Evolutionary conservation across 2,888 invertebrate species (phyloP).

Genomic region (Drosophila putrida): DNA sequence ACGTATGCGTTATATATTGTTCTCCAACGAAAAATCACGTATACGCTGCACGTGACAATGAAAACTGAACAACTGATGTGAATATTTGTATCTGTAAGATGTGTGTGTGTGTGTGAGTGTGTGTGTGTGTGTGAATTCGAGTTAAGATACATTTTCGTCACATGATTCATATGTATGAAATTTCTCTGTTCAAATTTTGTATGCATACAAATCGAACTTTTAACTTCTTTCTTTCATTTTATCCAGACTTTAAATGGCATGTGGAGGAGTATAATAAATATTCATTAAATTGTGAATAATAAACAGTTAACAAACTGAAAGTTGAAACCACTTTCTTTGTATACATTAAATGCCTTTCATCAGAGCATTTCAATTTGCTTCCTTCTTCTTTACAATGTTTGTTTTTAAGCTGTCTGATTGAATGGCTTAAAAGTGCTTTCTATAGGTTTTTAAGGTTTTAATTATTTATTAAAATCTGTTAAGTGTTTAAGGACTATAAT

Average conservation of each 20-base stretch:
- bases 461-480: too few species aligned
- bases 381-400: neutral
- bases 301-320: constrained; percentile 22
- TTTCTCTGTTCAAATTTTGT: constrained; percentile 38
- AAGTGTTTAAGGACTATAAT: too few species aligned
- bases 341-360: constrained; percentile 7
- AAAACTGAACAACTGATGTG: constrained; percentile 34
- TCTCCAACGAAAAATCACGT: constrained; percentile 64
- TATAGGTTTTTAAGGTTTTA: too few species aligned
- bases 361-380: neutral
- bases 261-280: constrained; percentile 35
- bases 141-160: constrained; percentile 43
- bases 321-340: constrained; percentile 30
- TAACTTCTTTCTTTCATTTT: constrained; percentile 6
- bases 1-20: constrained; percentile 69
- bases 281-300: constrained; percentile 30
- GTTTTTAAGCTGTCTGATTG: neutral
- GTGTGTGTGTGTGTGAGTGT: constrained; percentile 2
- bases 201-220: constrained; percentile 31
- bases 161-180: constrained; percentile 50
- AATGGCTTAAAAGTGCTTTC: too few species aligned
- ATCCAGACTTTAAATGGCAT: constrained; percentile 7
- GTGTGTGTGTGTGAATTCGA: constrained; percentile 10
- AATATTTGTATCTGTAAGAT: neutral
- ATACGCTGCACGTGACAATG: constrained; percentile 72